A percentile compares a stretch with the other conserved stretches of the same genome.
Evolutionary conservation across 2,113 vertebrate genomes (phyloP).

Genomic region (Triplophysa dalaica): DNA sequence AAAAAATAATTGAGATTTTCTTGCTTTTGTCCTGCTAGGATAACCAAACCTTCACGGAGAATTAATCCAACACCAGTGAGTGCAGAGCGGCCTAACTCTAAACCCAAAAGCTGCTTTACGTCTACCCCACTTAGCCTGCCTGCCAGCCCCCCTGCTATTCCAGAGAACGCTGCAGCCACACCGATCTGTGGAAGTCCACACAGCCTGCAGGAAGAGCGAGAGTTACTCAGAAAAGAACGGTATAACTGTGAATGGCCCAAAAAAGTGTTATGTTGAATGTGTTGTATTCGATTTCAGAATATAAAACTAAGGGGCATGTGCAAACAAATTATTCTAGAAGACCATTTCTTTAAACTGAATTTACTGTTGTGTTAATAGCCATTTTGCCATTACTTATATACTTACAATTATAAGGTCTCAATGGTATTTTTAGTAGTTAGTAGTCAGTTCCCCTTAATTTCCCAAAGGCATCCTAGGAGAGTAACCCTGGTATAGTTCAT

Average conservation of each 20-base stretch:
- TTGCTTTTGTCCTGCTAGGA: conserved; percentile 66
- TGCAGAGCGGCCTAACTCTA: conserved; percentile 85
- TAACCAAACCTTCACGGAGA: conserved; percentile 87
- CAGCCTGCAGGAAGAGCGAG: conserved; percentile 91
- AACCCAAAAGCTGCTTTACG: conserved; percentile 94
- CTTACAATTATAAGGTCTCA: too few relatives aligned
- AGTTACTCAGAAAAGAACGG: conserved; percentile 92
- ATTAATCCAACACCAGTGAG: conserved; percentile 97
- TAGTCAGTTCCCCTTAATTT: too few relatives aligned
- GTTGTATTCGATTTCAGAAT: not conserved
- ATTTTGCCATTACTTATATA: too few relatives aligned
- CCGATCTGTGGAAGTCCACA: conserved; percentile 57
- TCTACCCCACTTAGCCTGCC: conserved; percentile 85
- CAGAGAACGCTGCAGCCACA: conserved; percentile 66
- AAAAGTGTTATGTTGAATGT: not conserved
- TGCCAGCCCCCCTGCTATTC: conserved; percentile 65
- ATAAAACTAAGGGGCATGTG: too few relatives aligned
- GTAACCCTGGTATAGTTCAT: too few relatives aligned
- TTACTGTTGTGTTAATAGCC: too few relatives aligned
- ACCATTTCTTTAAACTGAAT: too few relatives aligned
- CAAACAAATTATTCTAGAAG: too few relatives aligned
- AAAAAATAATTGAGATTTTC: not conserved
- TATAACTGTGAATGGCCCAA: conserved; percentile 54
- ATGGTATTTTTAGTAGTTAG: too few relatives aligned
- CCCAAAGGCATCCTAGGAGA: too few relatives aligned